phyloP scores from a whole-genome alignment of 2,888 invertebrate species.

The Drosophila pegasa region DNA sequence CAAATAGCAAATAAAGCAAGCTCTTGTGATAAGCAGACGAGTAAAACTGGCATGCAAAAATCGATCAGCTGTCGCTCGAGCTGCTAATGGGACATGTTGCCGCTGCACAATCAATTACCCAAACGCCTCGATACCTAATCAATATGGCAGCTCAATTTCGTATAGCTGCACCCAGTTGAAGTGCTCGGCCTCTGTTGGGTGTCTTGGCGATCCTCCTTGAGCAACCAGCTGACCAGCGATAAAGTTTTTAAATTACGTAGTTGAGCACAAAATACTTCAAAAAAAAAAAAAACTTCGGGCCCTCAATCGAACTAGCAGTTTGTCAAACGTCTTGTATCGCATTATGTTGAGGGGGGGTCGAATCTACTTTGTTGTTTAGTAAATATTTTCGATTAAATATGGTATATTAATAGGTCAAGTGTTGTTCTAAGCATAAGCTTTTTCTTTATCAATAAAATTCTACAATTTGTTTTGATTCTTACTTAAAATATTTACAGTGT shows the following conservation, averaged over 20 bases:
- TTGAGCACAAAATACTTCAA: conserved; percentile 22
- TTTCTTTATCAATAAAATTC: neutral
- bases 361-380: neutral
- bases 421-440: neutral
- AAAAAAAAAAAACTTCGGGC: too few relatives aligned
- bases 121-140: conserved; percentile 64
- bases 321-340: neutral
- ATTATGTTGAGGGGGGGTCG: conserved; percentile 6
- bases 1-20: conserved; percentile 40
- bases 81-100: conserved; percentile 60
- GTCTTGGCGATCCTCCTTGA: conserved; percentile 29
- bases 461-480: neutral
- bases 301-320: conserved; percentile 33
- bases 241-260: conserved; percentile 29
- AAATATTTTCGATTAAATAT: neutral
- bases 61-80: conserved; percentile 71
- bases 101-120: conserved; percentile 72
- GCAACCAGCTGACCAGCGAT: conserved; percentile 48
- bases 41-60: conserved; percentile 69
- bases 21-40: conserved; percentile 40
- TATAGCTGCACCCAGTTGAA: conserved; percentile 9
- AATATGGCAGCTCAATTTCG: conserved; percentile 51
- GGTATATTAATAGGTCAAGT: neutral
- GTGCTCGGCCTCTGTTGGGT: neutral
- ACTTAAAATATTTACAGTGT: neutral